Conservation (phyloP, 2,888 invertebrate species). For the Torymus tubicola region DNA sequence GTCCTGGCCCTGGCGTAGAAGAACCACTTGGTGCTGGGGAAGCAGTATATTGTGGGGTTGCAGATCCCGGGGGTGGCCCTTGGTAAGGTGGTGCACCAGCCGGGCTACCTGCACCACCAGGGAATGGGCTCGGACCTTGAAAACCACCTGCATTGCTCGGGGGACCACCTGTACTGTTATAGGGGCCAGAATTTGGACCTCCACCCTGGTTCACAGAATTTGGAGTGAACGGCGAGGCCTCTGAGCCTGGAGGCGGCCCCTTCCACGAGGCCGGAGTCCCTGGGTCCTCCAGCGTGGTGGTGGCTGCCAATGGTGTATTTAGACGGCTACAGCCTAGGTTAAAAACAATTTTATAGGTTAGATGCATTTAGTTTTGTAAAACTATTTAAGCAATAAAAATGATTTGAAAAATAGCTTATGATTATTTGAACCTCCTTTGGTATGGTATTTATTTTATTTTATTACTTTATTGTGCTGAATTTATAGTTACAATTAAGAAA, state of each 20-base stretch:
- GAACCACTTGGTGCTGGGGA: constrained; percentile 90
- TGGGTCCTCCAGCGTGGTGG: constrained; percentile 87
- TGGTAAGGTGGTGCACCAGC: constrained; percentile 85
- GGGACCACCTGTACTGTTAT: constrained; percentile 76
- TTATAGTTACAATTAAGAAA: too few species aligned
- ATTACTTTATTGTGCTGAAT: too few species aligned
- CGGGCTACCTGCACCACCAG: constrained; percentile 86
- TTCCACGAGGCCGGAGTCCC: constrained; percentile 85
- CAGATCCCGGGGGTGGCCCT: constrained; percentile 85
- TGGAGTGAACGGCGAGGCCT: constrained; percentile 82
- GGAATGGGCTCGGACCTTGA: constrained; percentile 79
- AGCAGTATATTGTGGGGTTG: constrained; percentile 89
- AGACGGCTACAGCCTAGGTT: constrained; percentile 89
- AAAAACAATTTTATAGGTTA: constrained; percentile 48
- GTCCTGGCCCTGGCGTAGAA: constrained; percentile 88
- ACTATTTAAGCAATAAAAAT: too few species aligned
- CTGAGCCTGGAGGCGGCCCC: constrained; percentile 83
- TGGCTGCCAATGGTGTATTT: constrained; percentile 75
- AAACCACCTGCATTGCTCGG: constrained; percentile 78
- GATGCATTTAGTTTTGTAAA: neutral
- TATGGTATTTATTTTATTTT: too few species aligned
- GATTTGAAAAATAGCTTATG: too few species aligned
- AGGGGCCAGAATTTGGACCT: constrained; percentile 77
- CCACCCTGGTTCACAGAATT: constrained; percentile 80
- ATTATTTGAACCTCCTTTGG: too few species aligned